Base-by-base conservation (phyloP, 1,140 invertebrate genomes). In the Tribolium castaneum region DNA sequence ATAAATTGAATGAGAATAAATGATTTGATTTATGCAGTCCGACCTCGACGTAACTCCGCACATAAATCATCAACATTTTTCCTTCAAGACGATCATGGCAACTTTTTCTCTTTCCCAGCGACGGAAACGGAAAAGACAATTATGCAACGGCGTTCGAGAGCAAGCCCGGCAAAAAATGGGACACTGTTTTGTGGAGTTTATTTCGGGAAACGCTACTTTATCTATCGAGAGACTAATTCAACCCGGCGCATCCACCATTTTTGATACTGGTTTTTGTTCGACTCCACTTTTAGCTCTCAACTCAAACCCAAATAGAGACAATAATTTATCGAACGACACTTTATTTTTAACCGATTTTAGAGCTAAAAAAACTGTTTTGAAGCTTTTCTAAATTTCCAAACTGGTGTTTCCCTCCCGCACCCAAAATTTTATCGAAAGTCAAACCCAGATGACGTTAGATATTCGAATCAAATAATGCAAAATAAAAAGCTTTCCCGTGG, bases 1-100 rank as follows among this genome's bases (percentile, higher is more conserved):
- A 45, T 75, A 70, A 70, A 78, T 78, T 78, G 16, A 75, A 75
- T 75, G 77, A 62, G 59, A 78, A 76, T 78, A 62, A 70, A 78
- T 75, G 51, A 30, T 39, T 52, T 54, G 73, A 78, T 75, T 78
- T 78, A 78, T 75, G 77, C 70, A 72, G 70, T 72, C 70, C 70
- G 70, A 66, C 59, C 59, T 34, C 7, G 25, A 30, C 34, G n/a
- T 35, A 39, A 66, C 59, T 66, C 13, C 34, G 9, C 25, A 66
- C 59, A 66, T 66, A 66, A 66, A 66, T 66, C 56, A 62, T 10
- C 25, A 59, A 59, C 22, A 66, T 66, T 66, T 66, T 66, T 66
- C 25, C 30, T 34, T 30, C 59, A 66, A 66, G 59, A 13, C 10
- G 59, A 66, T 66, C 59, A 25, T 22, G 6, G 25, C 25, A 12